Base-by-base conservation (phyloP, 2,113 vertebrate species). In the Todiramphus chloris region DNA sequence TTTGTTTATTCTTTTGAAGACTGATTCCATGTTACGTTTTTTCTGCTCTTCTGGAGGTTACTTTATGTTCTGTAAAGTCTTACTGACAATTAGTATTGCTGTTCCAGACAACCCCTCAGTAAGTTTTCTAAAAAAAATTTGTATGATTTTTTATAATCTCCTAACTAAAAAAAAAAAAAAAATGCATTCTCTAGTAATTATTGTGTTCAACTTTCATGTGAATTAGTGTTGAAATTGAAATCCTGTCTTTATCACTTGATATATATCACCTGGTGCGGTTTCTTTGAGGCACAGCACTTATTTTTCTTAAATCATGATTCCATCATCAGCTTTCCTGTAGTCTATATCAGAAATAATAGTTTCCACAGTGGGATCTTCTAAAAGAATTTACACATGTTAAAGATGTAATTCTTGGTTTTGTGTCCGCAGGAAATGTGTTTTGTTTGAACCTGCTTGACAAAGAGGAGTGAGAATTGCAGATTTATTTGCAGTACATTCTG, bases 111-210 rank as follows among this genome's bases (percentile, higher is more conserved):
- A 28, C 4, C 50, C 14, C 10, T 83, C 37, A 46, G 4, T 30
- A 63, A 64, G 23, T 46, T 79, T 13, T 75, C 74, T 62, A 13
- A 46, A 48, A 73, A 30, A n/a, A 68, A 30, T 62, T 0, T 41
- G 7, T 28, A 3, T 64, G 48, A 48, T 8, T 55, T 58, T 46
- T 79, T 64, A 63, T 84, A 37, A 76, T 60, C 8, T 58, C 37
- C 35, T 73, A 66, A 66, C 19, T 64, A 11, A n/a, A 68, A 51
- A 15, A 30, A 37, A 37, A 11, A n/a, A 68, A 51, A 15, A 51
- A n/a, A 7, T 11, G 0, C 1, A 62, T 72, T 2, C 13, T 86
- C 3, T 39, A 11, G 3, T 44, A 66, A 33, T 51, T 55, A 5
- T 11, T 37, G 11, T 39, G 50, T 46, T 95, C 63, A 70, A 10